Conservation (phyloP, 2,797 vertebrate genomes). For the Myotis vivesi region DNA sequence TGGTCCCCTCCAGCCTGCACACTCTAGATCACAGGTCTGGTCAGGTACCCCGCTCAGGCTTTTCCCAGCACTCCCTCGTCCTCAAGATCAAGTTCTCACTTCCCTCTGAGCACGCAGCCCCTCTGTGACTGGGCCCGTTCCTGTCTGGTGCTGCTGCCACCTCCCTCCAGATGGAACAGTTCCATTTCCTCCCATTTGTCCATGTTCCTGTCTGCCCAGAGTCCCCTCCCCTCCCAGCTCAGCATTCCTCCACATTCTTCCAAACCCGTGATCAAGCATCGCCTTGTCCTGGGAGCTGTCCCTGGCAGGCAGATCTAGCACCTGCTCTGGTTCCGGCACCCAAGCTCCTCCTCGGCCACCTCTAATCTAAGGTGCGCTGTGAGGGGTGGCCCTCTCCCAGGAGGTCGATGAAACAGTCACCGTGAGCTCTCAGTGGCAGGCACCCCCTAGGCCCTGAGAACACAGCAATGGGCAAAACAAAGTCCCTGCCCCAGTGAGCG, state of each 20-base stretch:
- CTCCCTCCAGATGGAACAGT: background rate
- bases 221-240: too few species aligned
- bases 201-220: background rate
- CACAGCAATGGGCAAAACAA: background rate
- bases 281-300: background rate
- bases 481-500: too few species aligned
- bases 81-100: background rate
- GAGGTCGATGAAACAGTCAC: background rate
- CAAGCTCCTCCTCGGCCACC: background rate
- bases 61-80: too few species aligned
- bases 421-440: background rate
- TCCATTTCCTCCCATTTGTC: background rate
- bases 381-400: background rate
- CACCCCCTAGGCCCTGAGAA: background rate
- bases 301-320: background rate
- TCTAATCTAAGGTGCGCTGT: background rate
- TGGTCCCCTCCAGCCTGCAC: too few species aligned
- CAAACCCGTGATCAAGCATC: background rate
- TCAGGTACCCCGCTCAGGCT: background rate
- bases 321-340: background rate
- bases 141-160: background rate
- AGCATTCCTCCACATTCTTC: background rate
- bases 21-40: background rate
- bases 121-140: background rate
- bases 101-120: background rate